Evolutionary conservation across 2,888 invertebrate species (phyloP).

Genomic region (Mythimna pallens): DNA sequence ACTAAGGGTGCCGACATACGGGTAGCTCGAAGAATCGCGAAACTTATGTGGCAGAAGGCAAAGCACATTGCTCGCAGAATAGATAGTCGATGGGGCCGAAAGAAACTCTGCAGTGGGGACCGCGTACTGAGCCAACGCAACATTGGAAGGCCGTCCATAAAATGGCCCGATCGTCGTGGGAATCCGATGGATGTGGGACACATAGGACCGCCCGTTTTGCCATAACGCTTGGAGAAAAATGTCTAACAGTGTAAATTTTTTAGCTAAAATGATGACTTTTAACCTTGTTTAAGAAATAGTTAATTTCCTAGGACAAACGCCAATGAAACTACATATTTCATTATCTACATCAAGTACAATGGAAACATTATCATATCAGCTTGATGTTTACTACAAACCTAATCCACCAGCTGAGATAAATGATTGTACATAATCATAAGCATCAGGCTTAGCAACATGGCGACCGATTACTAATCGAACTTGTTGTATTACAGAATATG

Average conservation of each 20-base stretch:
- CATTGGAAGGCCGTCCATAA: too few relatives aligned
- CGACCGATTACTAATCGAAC: constrained; percentile 8
- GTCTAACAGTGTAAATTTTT: neutral
- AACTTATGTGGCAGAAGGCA: too few relatives aligned
- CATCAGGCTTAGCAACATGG: neutral
- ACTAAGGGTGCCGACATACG: too few relatives aligned
- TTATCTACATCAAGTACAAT: constrained; percentile 3
- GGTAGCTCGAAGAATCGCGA: too few relatives aligned
- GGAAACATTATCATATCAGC: constrained; percentile 24
- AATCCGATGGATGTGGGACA: too few relatives aligned
- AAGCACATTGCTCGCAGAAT: too few relatives aligned
- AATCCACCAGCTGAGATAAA: constrained; percentile 27
- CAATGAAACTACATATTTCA: constrained; percentile 5
- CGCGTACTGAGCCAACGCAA: too few relatives aligned
- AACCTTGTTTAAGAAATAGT: neutral
- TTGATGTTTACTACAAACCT: constrained; percentile 15
- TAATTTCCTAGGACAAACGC: neutral
- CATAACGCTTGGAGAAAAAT: too few relatives aligned
- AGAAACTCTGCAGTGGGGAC: too few relatives aligned
- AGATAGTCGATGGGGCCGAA: too few relatives aligned
- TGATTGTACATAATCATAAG: constrained; percentile 12
- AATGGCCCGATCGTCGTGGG: too few relatives aligned
- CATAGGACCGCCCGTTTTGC: too few relatives aligned
- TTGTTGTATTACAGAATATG: neutral
- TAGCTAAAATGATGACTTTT: neutral